Percentiles rank a stretch among this genome's conserved stretches.
phyloP scores from a whole-genome alignment of 2,888 invertebrate genomes.

The Sarcophaga subvicina region DNA sequence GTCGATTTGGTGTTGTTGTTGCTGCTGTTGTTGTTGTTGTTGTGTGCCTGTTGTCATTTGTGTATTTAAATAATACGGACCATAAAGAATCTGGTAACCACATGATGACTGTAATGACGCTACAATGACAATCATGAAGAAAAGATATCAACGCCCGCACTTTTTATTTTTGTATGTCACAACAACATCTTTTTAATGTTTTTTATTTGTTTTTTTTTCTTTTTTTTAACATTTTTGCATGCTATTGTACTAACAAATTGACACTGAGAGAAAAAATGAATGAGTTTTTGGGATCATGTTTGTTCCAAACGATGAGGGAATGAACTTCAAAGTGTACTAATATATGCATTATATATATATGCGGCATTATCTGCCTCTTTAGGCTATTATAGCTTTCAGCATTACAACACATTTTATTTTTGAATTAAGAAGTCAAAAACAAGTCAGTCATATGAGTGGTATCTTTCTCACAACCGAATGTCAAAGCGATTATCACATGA shows the following conservation, averaged over 20 bases:
- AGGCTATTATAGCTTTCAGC: too few relatives aligned
- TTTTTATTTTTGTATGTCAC: conserved; percentile 63
- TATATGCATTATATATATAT: too few relatives aligned
- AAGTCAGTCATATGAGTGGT: too few relatives aligned
- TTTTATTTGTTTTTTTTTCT: conserved; percentile 15
- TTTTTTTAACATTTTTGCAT: conserved; percentile 42
- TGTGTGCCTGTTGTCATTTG: conserved; percentile 42
- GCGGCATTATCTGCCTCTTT: too few relatives aligned
- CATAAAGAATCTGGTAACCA: conserved; percentile 70
- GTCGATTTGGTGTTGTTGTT: background rate
- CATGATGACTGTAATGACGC: conserved; percentile 66
- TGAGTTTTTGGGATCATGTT: too few relatives aligned
- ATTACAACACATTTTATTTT: too few relatives aligned
- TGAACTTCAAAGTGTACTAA: too few relatives aligned
- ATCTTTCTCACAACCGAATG: too few relatives aligned
- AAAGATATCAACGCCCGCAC: conserved; percentile 70
- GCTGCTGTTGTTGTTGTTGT: conserved; percentile 28
- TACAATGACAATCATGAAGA: conserved; percentile 62
- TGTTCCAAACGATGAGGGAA: too few relatives aligned
- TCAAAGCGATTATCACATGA: too few relatives aligned
- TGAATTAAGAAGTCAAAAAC: too few relatives aligned
- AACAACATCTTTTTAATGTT: conserved; percentile 56
- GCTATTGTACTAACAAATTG: conserved; percentile 5
- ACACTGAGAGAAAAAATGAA: conserved; percentile 22
- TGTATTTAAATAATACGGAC: conserved; percentile 65